Evolutionary conservation across 2,888 invertebrate genomes (phyloP), one percentile per base, ranked within the genome.

Genomic region (Rhagophthalmus giganteus): DNA sequence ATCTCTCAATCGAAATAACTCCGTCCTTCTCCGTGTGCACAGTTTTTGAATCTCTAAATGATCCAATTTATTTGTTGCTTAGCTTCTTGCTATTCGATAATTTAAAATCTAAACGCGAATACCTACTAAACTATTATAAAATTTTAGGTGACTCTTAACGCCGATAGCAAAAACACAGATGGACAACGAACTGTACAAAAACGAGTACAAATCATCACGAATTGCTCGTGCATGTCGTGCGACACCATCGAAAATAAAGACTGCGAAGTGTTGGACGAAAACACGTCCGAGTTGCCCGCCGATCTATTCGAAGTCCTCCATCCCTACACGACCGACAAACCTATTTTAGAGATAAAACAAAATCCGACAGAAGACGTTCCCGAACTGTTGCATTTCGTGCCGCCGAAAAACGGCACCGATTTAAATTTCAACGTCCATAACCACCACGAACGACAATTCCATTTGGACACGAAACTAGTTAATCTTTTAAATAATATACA

Each of bases 181-280:
- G 77, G 75, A 6, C 74, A 79, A 1, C 74, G 75, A 50, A 77
- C 76, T 8, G 73, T 81, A 64, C 78, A 80, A 48, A 83, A 83
- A 68, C 76, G 79, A 12, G 83, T 85, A 0, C 82, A 86, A 67
- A 79, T 84, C 42, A 85, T 86, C 46, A 79, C 79, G 9, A 83
- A 84, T 60, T 86, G 86, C 62, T 81, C 82, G 9, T 86, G 86
- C 66, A 78, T 79, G 49, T 79, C 82, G 1, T 85, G 84, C 61
- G 77, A 78, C 55, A 79, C 79, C 46, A 74, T 74, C 26, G 73
- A 74, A 1, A 69, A 70, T 5, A 72, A 73, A 15, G 77, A 78
- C 42, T 76, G 76, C 14, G 73, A 77, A 13, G 66, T 75, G n/a
- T 70, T 70, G 0, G 76, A 77, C 54, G 76, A 76, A 33, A 73